Percentiles rank a stretch among this genome's conserved stretches.
Evolutionary conservation across 2,113 vertebrate species (phyloP).

Genomic region (Corvus hawaiiensis): DNA sequence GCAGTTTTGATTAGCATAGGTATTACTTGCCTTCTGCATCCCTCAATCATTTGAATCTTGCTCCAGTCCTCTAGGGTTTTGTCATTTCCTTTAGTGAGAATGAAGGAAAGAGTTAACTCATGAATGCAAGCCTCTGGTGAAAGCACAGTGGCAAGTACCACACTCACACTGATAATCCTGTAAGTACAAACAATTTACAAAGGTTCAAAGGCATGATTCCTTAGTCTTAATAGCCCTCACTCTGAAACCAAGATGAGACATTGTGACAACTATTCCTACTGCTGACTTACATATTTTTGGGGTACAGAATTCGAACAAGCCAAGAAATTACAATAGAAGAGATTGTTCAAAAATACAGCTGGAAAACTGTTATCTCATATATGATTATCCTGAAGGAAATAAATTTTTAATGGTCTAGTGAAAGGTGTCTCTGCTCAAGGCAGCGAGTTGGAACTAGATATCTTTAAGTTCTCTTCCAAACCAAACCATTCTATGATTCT

Average conservation of each 20-base stretch:
- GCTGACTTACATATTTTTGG: neutral
- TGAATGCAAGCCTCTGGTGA: neutral
- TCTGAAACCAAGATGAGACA: neutral
- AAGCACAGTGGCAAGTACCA: neutral
- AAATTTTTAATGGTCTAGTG: neutral
- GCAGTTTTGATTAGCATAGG: neutral
- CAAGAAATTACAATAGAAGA: neutral
- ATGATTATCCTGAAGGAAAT: neutral
- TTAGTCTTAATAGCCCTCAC: neutral
- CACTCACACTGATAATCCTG: neutral
- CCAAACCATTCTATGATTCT: neutral
- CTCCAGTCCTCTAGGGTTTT: neutral
- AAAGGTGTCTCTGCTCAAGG: neutral
- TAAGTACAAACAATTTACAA: neutral
- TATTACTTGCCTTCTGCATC: neutral
- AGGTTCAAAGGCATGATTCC: neutral
- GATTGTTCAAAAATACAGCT: neutral
- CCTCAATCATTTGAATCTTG: neutral
- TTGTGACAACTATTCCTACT: neutral
- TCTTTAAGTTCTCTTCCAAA: neutral
- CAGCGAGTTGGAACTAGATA: neutral
- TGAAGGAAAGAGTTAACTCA: neutral
- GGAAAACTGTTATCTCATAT: neutral
- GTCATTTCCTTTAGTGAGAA: neutral
- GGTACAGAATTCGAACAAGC: neutral